Conservation (phyloP, 2,888 invertebrate species). For the Ectemnius lituratus region DNA sequence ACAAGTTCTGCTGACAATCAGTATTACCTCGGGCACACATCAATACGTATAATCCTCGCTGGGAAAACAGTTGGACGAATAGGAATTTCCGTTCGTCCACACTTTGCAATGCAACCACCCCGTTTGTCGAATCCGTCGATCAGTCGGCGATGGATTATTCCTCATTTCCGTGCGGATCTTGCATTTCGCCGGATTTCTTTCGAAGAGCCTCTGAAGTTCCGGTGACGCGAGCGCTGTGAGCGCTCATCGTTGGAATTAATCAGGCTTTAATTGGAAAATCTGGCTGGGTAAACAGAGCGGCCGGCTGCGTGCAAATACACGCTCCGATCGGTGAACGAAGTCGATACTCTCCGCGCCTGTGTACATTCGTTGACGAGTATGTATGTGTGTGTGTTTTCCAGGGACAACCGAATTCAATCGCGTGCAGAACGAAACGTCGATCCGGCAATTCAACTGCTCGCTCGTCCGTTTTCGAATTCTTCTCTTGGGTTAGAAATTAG, state of each 20-base stretch:
- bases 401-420: not conserved
- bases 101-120: constrained; percentile 46
- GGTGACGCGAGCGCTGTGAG: constrained; percentile 52
- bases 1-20: no score
- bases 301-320: constrained; percentile 37
- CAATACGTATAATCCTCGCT: no score
- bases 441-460: no score
- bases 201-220: constrained; percentile 26
- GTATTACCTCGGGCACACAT: no score
- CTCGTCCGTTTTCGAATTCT: no score
- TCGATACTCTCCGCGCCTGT: constrained; percentile 8
- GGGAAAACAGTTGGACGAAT: no score
- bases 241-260: constrained; percentile 59
- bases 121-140: constrained; percentile 41
- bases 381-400: no score
- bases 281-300: constrained; percentile 55
- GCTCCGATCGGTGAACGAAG: constrained; percentile 4
- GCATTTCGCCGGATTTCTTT: constrained; percentile 37
- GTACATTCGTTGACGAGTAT: not conserved
- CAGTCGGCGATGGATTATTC: constrained; percentile 55
- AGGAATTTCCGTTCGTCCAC: no score
- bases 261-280: constrained; percentile 65
- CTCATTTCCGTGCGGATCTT: constrained; percentile 40
- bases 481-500: no score
- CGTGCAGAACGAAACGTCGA: not conserved